Percentiles rank a stretch among this genome's conserved stretches.
Evolutionary conservation across 64 coral and sea anemone genomes (phyloP).

Genomic region (Orbicella faveolata): DNA sequence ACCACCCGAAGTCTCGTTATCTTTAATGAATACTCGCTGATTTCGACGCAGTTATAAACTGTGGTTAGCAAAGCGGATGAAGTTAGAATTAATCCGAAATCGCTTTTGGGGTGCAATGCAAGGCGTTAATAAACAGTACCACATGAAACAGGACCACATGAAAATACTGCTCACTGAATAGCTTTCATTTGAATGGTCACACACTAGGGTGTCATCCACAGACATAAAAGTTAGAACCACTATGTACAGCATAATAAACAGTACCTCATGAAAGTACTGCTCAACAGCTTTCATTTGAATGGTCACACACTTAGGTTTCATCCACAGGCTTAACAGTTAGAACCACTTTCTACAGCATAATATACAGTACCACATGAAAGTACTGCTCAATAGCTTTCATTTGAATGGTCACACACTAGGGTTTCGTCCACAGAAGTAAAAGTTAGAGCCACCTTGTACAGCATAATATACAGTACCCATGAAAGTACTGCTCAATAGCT

Average conservation of each 20-base stretch:
- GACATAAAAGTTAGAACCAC: background rate
- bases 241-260: too few relatives aligned
- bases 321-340: background rate
- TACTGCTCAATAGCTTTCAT: too few relatives aligned
- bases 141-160: background rate
- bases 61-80: too few relatives aligned
- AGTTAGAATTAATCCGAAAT: too few relatives aligned
- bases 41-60: too few relatives aligned
- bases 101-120: too few relatives aligned
- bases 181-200: background rate
- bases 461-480: background rate
- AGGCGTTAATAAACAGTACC: background rate
- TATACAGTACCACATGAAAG: too few relatives aligned
- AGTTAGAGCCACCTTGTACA: background rate
- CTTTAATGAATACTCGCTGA: too few relatives aligned
- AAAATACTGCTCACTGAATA: background rate
- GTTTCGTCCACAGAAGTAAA: too few relatives aligned
- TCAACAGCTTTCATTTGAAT: background rate
- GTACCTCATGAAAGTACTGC: background rate
- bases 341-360: too few relatives aligned
- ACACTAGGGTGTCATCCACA: background rate
- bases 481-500: background rate
- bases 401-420: too few relatives aligned
- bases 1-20: too few relatives aligned
- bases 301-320: background rate